Evolutionary conservation across 2,113 vertebrate species (phyloP), one percentile per base, ranked within the genome.

Genomic region (Neodon shergylaensis): DNA sequence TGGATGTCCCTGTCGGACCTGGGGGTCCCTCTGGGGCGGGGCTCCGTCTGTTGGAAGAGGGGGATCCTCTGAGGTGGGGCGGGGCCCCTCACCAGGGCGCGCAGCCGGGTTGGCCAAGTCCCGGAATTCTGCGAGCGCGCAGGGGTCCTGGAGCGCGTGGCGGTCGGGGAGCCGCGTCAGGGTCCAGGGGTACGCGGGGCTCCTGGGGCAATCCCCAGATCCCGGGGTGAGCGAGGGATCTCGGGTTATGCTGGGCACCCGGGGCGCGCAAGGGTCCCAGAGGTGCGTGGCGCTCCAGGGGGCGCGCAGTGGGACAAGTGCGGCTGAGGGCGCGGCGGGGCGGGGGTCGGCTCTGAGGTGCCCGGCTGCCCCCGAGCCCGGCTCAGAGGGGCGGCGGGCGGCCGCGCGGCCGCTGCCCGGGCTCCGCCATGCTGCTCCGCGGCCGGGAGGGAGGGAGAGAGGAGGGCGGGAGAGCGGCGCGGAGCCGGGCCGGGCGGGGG

Each of bases 401-500:
- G 97, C 97, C 97, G 97, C 96, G 97, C 97, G 97, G 97, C 97
- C 97, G 97, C 95, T 94, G 97, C 97, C 95, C 94, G 94, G 97
- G 96, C 92, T 96, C 97, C 96, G 97, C 97, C 97, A 97, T 97
- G 97, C 97, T 97, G 96, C 94, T 96, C 97, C 61, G 90, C 95
- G 89, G 96, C 95, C 96, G 95, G 97, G 94, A 96, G 92, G 96
- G 95, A 96, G 84, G 93, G 93, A 96, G 97, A 90, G 96, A 92
- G 86, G 91, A 96, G 97, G 96, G 95, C 96, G 94, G 95, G 95
- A 96, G 93, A 88, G 96, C 94, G 76, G 95, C 96, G 97, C 90
- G 97, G 96, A 96, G 96, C 94, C 95, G 96, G 97, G 84, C 96
- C 96, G 96, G 96, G 96, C 96, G 76, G 97, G 96, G 96, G 95